Percentiles rank a stretch among this genome's conserved stretches.
These are phyloP conservation scores for Eidolon dupreanum DNA, from an alignment of 2,797 vertebrate genomes.

Conservation along the genomic window DNA sequence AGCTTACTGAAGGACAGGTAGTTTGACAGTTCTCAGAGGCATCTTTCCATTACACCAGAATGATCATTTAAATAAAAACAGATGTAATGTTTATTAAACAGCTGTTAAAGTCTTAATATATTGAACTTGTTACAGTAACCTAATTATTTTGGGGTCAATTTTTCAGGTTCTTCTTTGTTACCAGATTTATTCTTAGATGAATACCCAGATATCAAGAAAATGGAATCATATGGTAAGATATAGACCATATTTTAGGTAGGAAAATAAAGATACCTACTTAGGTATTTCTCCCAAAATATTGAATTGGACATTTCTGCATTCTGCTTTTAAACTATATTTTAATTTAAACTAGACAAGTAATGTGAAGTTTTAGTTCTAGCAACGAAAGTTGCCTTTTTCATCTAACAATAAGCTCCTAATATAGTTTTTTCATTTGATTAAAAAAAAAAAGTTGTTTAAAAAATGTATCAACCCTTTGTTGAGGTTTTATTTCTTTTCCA, in stretches of 20 bases:
- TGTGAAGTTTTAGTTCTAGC: background rate
- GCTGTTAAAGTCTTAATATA: conserved; percentile 37
- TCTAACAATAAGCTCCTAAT: background rate
- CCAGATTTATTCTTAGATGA: conserved; percentile 97
- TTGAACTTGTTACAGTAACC: conserved; percentile 8
- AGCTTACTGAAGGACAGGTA: background rate
- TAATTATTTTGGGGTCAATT: conserved; percentile 36
- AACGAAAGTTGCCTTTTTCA: conserved; percentile 18
- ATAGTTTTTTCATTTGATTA: background rate
- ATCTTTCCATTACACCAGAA: background rate
- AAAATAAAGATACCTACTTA: conserved; percentile 20
- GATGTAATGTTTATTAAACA: conserved; percentile 16
- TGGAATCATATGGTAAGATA: conserved; percentile 87
- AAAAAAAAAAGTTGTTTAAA: background rate
- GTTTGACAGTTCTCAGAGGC: background rate
- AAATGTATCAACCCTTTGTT: background rate
- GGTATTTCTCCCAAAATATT: background rate
- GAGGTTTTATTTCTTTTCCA: conserved; percentile 25
- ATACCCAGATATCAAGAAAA: conserved; percentile 84
- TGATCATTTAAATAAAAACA: conserved; percentile 22
- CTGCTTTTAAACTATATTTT: conserved; percentile 39
- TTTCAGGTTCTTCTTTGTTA: conserved; percentile 93
- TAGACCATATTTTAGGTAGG: conserved; percentile 18
- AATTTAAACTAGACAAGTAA: conserved; percentile 33
- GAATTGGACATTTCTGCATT: conserved; percentile 21